These are phyloP conservation scores for Octopus bimaculoides DNA, from an alignment of 1,140 invertebrate genomes.

Conservation along the genomic window DNA sequence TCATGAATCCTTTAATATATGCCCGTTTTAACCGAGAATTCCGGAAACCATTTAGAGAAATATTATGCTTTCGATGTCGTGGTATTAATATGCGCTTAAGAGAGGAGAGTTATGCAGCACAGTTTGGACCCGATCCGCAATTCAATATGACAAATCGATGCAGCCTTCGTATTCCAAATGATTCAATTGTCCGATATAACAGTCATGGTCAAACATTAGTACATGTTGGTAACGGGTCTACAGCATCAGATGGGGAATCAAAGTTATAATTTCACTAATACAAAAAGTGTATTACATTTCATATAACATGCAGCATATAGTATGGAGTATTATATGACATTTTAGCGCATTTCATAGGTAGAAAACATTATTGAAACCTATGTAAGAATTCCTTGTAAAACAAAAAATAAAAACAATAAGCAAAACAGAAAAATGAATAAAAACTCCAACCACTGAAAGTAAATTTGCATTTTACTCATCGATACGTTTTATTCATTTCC, in stretches of 20 bases:
- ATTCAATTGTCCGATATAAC: conserved; percentile 49
- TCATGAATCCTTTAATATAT: conserved; percentile 63
- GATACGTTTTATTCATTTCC: no score
- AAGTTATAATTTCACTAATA: conserved; percentile 22
- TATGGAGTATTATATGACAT: neutral
- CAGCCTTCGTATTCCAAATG: conserved; percentile 43
- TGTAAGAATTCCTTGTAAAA: neutral
- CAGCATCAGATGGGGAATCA: conserved; percentile 29
- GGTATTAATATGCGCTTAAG: conserved; percentile 58
- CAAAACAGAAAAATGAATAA: neutral
- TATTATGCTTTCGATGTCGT: conserved; percentile 58
- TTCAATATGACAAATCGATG: conserved; percentile 36
- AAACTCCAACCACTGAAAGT: no score
- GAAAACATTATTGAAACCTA: neutral
- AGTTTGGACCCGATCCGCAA: conserved; percentile 49
- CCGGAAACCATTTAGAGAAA: conserved; percentile 60
- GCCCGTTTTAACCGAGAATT: conserved; percentile 62
- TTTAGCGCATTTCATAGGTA: conserved; percentile 14
- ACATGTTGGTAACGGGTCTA: conserved; percentile 46
- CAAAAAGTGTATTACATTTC: neutral
- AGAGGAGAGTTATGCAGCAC: conserved; percentile 58
- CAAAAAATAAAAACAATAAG: conserved; percentile 5
- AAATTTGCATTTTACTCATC: no score
- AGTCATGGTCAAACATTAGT: conserved; percentile 52
- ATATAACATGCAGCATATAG: neutral